phyloP scores from a whole-genome alignment of 2,888 invertebrate species.

The Dione juno region DNA sequence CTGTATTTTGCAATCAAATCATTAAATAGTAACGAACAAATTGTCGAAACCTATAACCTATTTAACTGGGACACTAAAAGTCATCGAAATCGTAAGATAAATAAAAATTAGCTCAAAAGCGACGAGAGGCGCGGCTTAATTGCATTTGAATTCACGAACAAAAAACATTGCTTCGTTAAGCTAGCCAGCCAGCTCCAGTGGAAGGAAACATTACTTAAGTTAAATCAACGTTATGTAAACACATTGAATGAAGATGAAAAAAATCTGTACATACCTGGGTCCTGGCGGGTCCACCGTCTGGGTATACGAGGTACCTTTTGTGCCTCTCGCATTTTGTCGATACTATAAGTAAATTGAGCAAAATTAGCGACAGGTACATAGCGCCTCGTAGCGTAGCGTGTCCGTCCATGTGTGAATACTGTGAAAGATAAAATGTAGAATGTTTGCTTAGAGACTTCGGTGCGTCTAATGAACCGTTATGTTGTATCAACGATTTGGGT shows the following conservation, averaged over 20 bases:
- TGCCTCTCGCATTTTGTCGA: constrained; percentile 61
- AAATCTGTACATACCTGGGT: constrained; percentile 75
- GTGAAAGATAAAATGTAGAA: constrained; percentile 69
- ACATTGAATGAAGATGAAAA: constrained; percentile 52
- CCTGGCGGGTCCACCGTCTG: constrained; percentile 83
- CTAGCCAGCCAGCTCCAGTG: constrained; percentile 57
- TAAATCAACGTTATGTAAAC: constrained; percentile 67
- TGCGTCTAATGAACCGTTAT: constrained; percentile 81
- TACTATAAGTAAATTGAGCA: constrained; percentile 63
- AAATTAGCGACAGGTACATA: constrained; percentile 66
- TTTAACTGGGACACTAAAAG: constrained; percentile 36
- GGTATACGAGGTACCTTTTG: constrained; percentile 83
- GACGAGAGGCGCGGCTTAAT: constrained; percentile 64
- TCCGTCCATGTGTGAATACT: constrained; percentile 65
- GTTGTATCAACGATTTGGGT: constrained; percentile 75
- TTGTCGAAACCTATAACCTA: constrained; percentile 17
- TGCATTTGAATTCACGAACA: constrained; percentile 79
- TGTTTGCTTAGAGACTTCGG: constrained; percentile 72
- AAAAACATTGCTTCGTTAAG: constrained; percentile 78
- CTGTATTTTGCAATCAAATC: neutral
- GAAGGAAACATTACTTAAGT: constrained; percentile 77
- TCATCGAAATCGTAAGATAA: constrained; percentile 46
- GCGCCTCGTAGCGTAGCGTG: constrained; percentile 51
- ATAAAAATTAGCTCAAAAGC: constrained; percentile 52
- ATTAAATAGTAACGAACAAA: neutral